A percentile compares a stretch with the other conserved stretches of the same genome.
Conservation (phyloP, 1,140 invertebrate genomes). For the Neelides sp. region DNA sequence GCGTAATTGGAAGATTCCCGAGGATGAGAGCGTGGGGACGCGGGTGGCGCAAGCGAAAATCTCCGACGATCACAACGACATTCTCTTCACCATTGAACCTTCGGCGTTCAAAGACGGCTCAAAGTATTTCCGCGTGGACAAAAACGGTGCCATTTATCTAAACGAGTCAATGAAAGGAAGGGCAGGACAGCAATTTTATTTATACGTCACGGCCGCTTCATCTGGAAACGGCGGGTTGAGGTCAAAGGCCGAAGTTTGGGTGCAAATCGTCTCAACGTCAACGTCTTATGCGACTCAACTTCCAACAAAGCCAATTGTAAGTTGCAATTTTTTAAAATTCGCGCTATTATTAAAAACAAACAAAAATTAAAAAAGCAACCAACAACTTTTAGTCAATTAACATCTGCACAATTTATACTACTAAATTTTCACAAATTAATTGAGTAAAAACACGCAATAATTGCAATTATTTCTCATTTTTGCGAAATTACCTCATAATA, state of each 20-base stretch:
- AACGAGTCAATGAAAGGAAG: slow-evolving; percentile 52
- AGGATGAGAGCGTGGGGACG: slow-evolving; percentile 24
- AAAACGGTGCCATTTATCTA: slow-evolving; percentile 53
- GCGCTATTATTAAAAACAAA: too few species aligned
- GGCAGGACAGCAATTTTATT: slow-evolving; percentile 52
- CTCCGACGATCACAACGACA: not conserved
- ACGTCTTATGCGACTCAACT: not conserved
- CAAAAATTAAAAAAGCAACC: too few species aligned
- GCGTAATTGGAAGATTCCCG: slow-evolving; percentile 23
- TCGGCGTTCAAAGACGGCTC: slow-evolving; percentile 8
- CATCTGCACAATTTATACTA: too few species aligned
- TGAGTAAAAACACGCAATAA: too few species aligned
- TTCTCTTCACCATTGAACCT: slow-evolving; percentile 11
- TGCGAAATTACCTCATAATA: too few species aligned
- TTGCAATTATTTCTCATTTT: too few species aligned
- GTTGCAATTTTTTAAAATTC: too few species aligned
- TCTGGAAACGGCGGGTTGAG: slow-evolving; percentile 53
- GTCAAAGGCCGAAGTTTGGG: slow-evolving; percentile 57
- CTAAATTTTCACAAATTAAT: too few species aligned
- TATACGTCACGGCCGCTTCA: too few species aligned
- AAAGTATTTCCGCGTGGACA: slow-evolving; percentile 48
- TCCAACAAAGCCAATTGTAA: too few species aligned
- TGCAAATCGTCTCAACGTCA: slow-evolving; percentile 43
- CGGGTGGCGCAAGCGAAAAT: slow-evolving; percentile 8
- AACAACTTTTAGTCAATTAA: too few species aligned